phyloP scores from a whole-genome alignment of 2,113 vertebrate species.

The Platichthys stellatus region DNA sequence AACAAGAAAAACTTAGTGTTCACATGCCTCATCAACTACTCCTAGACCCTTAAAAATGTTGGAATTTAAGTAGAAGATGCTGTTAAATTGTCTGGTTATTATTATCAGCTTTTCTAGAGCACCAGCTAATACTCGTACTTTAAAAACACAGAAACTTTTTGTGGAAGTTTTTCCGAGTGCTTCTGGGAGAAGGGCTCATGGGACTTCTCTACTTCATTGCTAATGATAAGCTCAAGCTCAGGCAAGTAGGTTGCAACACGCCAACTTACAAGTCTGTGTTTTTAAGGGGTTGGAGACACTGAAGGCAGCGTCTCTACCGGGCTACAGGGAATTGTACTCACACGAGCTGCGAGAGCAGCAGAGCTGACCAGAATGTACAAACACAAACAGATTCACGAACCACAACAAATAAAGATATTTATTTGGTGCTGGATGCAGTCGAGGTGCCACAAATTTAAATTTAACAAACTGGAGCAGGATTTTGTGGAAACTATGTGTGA shows the following conservation, averaged over 20 bases:
- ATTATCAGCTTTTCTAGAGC: neutral
- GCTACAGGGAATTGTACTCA: conserved; percentile 49
- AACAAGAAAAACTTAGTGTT: neutral
- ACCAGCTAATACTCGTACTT: neutral
- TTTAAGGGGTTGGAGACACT: conserved; percentile 32
- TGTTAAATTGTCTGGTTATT: neutral
- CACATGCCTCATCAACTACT: neutral
- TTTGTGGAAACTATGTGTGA: conserved; percentile 23
- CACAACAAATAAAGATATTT: conserved; percentile 23
- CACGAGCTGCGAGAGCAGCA: conserved; percentile 31
- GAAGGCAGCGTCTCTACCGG: conserved; percentile 43
- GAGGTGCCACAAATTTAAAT: conserved; percentile 5
- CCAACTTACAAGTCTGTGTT: conserved; percentile 41
- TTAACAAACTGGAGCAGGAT: neutral
- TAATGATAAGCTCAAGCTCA: conserved; percentile 41
- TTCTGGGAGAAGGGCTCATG: conserved; percentile 14
- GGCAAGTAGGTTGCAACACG: conserved; percentile 31
- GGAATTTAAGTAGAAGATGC: neutral
- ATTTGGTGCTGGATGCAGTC: conserved; percentile 8
- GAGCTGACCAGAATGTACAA: conserved; percentile 31
- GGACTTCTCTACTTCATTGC: conserved; percentile 27
- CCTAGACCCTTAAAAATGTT: neutral
- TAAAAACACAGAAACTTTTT: neutral
- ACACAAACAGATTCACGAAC: conserved; percentile 27
- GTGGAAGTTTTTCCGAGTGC: conserved; percentile 20